A percentile compares a stretch with the other conserved stretches of the same genome.
phyloP scores from a whole-genome alignment of 2,113 vertebrate species.

The Machaerirhynchus nigripectus region DNA sequence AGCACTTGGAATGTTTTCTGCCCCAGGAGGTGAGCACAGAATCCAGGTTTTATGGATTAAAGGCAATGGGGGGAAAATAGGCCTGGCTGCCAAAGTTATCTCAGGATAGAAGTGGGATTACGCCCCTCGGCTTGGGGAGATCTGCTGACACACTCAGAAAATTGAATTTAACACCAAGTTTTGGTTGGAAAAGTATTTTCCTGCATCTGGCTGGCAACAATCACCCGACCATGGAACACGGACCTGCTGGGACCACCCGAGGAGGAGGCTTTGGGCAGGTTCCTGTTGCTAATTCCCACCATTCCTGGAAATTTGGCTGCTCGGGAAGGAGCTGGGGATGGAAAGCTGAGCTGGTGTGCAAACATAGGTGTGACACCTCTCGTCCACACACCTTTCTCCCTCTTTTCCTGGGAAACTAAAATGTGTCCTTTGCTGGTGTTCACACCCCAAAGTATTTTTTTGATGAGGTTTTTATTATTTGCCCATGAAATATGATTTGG shows the following conservation, averaged over 20 bases:
- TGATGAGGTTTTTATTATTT: background rate
- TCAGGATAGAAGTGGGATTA: slow-evolving; percentile 8
- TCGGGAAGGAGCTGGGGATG: background rate
- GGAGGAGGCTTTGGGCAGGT: background rate
- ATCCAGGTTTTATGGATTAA: slow-evolving; percentile 52
- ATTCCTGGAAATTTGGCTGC: background rate
- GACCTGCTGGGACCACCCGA: slow-evolving; percentile 33
- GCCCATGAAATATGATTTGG: background rate
- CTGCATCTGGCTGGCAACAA: background rate
- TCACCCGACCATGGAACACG: background rate
- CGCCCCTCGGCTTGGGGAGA: background rate
- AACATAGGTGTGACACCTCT: fast-evolving
- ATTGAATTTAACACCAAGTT: slow-evolving; percentile 10
- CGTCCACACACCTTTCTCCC: fast-evolving
- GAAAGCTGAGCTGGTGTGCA: background rate
- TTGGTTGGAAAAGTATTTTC: slow-evolving; percentile 11
- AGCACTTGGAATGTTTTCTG: slow-evolving; percentile 12
- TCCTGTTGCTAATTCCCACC: background rate
- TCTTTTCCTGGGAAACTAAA: background rate
- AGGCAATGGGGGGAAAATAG: background rate
- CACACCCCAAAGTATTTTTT: background rate
- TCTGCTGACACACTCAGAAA: slow-evolving; percentile 42
- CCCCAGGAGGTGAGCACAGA: slow-evolving; percentile 20
- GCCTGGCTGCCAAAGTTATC: slow-evolving; percentile 25
- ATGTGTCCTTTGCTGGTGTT: background rate